Percentiles rank a stretch among this genome's conserved stretches.
Conservation (phyloP, 2,888 invertebrate genomes). For the Dryocosmus kuriphilus region DNA sequence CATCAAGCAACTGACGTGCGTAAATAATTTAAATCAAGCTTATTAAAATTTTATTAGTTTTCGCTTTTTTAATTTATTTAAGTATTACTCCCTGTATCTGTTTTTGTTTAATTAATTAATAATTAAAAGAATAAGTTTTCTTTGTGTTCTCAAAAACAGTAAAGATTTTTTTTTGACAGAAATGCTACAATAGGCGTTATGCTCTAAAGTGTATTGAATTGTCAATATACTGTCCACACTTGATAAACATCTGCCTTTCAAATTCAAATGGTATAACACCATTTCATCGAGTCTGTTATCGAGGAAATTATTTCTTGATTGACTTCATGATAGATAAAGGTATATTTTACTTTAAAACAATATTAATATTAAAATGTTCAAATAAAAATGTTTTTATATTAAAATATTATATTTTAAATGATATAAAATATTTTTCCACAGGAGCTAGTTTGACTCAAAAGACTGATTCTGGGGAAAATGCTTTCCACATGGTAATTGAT, state of each 20-base stretch:
- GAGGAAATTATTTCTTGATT: conserved; percentile 57
- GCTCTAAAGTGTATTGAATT: conserved; percentile 56
- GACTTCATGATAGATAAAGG: conserved; percentile 60
- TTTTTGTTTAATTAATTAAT: not conserved
- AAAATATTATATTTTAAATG: not conserved
- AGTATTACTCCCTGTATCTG: too few species aligned
- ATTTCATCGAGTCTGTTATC: conserved; percentile 62
- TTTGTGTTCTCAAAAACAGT: not conserved
- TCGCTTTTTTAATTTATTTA: too few species aligned
- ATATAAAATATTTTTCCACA: conserved; percentile 39
- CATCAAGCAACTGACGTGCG: conserved; percentile 21
- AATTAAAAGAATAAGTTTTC: not conserved
- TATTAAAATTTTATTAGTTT: too few species aligned
- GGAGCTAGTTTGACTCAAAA: conserved; percentile 59
- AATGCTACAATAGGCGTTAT: conserved; percentile 54
- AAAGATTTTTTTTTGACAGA: conserved; percentile 53
- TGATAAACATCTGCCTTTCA: conserved; percentile 55
- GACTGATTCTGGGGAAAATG: conserved; percentile 58
- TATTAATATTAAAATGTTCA: not conserved
- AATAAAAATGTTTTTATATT: not conserved
- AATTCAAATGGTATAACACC: conserved; percentile 59
- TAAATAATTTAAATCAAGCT: not conserved
- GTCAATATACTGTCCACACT: conserved; percentile 51
- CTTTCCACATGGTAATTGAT: conserved; percentile 57
- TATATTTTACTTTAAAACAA: conserved; percentile 32